Evolutionary conservation across 2,113 vertebrate genomes (phyloP).

Genomic region (Ctenodactylus gundi): DNA sequence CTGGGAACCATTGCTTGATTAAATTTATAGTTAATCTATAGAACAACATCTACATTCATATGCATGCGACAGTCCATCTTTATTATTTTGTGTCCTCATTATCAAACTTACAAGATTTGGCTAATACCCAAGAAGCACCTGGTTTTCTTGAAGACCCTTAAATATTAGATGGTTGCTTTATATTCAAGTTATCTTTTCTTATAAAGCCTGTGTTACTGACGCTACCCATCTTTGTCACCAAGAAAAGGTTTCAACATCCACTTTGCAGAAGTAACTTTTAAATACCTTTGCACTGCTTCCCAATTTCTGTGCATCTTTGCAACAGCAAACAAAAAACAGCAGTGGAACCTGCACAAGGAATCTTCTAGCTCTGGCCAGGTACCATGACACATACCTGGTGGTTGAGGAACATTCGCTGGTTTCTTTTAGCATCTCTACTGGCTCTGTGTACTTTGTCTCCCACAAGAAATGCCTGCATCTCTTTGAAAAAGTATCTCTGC

Average conservation of each 20-base stretch:
- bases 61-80: background rate
- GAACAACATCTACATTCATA: background rate
- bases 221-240: background rate
- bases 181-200: background rate
- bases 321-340: background rate
- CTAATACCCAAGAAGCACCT: background rate
- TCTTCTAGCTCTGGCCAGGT: background rate
- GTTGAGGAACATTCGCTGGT: fast-evolving
- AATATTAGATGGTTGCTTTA: background rate
- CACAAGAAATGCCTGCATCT: background rate
- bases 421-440: background rate
- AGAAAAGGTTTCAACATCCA: background rate
- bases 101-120: background rate
- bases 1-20: background rate
- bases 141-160: background rate
- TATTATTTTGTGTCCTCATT: background rate
- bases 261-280: background rate
- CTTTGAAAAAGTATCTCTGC: background rate
- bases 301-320: background rate
- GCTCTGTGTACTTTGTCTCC: background rate
- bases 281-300: background rate
- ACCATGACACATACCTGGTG: background rate
- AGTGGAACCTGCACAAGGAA: background rate
- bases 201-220: background rate
- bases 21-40: constrained; percentile 6